These are phyloP conservation scores for Drosophila putrida DNA, from an alignment of 2,888 invertebrate genomes.

Conservation along the genomic window DNA sequence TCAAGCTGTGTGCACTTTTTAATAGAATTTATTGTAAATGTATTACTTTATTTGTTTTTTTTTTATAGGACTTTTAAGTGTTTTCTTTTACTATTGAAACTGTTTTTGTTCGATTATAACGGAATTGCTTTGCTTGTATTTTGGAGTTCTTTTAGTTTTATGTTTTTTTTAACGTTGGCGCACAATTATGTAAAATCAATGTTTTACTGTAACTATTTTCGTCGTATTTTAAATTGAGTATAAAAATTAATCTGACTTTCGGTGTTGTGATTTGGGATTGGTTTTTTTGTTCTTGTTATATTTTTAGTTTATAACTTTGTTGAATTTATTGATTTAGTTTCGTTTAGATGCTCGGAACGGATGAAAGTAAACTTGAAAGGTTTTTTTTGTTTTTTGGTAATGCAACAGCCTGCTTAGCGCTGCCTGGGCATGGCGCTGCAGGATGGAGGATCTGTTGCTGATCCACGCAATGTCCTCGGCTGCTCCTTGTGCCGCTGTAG, in stretches of 20 bases:
- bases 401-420: conserved; percentile 69
- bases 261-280: conserved; percentile 51
- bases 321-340: conserved; percentile 35
- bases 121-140: conserved; percentile 27
- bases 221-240: conserved; percentile 35
- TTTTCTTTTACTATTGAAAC: conserved; percentile 23
- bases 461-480: conserved; percentile 57
- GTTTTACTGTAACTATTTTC: conserved; percentile 51
- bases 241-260: conserved; percentile 82
- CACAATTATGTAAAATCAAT: conserved; percentile 39
- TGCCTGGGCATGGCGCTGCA: conserved; percentile 60
- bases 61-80: conserved; percentile 19
- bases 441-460: conserved; percentile 59
- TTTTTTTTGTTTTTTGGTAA: conserved; percentile 32
- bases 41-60: conserved; percentile 20
- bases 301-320: conserved; percentile 54
- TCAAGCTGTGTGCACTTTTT: conserved; percentile 48
- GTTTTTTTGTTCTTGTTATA: conserved; percentile 18
- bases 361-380: conserved; percentile 60
- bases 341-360: conserved; percentile 46
- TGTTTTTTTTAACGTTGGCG: conserved; percentile 46
- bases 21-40: conserved; percentile 30
- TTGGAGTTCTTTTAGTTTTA: conserved; percentile 14
- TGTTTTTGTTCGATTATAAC: conserved; percentile 17
- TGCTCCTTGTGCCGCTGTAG: conserved; percentile 49